A percentile compares a stretch with the other conserved stretches of the same genome.
These are phyloP conservation scores for Pipistrellus nathusii DNA, from an alignment of 2,797 vertebrate species.

Conservation along the genomic window DNA sequence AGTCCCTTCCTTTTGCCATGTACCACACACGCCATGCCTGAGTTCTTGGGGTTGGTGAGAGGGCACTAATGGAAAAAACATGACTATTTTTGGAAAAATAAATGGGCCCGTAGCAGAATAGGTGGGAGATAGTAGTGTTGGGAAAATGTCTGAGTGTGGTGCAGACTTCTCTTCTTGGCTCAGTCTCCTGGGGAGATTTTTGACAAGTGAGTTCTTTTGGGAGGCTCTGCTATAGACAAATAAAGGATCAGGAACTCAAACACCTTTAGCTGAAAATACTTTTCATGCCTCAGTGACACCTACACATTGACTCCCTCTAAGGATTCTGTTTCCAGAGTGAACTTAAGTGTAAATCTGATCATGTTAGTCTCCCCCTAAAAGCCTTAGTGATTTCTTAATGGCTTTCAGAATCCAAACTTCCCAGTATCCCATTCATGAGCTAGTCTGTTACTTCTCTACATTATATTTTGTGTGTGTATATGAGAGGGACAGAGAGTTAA, in stretches of 20 bases:
- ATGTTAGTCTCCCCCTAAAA: background rate
- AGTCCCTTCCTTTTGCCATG: background rate
- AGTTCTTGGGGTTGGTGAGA: background rate
- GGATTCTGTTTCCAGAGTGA: background rate
- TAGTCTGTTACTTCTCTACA: background rate
- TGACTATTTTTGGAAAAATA: background rate
- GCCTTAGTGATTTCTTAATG: constrained; percentile 9
- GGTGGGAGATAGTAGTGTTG: background rate
- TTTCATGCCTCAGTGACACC: background rate
- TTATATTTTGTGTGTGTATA: background rate
- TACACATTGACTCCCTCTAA: background rate
- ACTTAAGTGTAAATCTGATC: background rate
- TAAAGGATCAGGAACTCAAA: background rate
- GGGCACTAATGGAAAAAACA: background rate
- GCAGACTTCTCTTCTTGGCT: background rate
- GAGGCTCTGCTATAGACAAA: background rate
- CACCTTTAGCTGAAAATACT: background rate
- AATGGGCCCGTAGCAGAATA: background rate
- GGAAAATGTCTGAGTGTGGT: background rate
- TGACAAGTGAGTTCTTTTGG: background rate
- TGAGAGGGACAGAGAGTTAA: background rate
- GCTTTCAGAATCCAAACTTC: background rate
- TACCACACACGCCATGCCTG: background rate
- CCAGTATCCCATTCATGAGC: background rate
- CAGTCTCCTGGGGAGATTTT: background rate